Evolutionary conservation across 1,140 invertebrate genomes (phyloP), one percentile per base, ranked within the genome.

Genomic region (Drosophila micromelanica): DNA sequence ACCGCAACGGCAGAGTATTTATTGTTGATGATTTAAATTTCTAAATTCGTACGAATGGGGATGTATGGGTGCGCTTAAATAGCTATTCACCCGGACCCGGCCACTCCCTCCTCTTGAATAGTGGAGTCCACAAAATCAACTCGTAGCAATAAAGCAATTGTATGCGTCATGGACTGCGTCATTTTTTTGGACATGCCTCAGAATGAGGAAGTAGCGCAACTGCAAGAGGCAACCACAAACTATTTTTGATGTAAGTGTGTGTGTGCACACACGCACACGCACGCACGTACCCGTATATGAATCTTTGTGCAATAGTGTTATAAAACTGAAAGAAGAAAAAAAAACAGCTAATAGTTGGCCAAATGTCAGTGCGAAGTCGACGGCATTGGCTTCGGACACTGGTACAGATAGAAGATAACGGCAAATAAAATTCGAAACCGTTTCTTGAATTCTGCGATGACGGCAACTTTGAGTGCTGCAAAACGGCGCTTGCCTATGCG

Each of bases 361-460:
- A 73, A 73, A 73, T 73, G 62, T 38, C 63, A 51, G 43, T 51
- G 37, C 57, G 9, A 60, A 8, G 32, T 3, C 46, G 23, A 9
- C 46, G 64, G 35, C 64, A 67, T 67, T 60, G 70, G 55, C 70
- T 56, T 54, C 65, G 71, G 71, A 69, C 71, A 73, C 42, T 69
- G 65, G 45, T 74, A 71, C 65, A 74, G 60, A 65, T 60, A 48
- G 46, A 59, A 70, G 75, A 77, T 75, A 78, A 78, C 75, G 75
- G 75, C 61, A 61, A 75, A 75, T 75, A 72, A 73, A 81, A 64
- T 64, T 80, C 56, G 69, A 76, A 63, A 63, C 71, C 76, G 68
- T 80, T 75, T 78, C 62, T 76, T 67, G 61, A 76, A 75, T 75
- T 75, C 76, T 65, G 69, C 73, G 80, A 84, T 84, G 80, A 84